A percentile compares a stretch with the other conserved stretches of the same genome.
These are phyloP conservation scores for Trachelus stipa DNA, from an alignment of 2,888 invertebrate genomes.

Conservation along the genomic window DNA sequence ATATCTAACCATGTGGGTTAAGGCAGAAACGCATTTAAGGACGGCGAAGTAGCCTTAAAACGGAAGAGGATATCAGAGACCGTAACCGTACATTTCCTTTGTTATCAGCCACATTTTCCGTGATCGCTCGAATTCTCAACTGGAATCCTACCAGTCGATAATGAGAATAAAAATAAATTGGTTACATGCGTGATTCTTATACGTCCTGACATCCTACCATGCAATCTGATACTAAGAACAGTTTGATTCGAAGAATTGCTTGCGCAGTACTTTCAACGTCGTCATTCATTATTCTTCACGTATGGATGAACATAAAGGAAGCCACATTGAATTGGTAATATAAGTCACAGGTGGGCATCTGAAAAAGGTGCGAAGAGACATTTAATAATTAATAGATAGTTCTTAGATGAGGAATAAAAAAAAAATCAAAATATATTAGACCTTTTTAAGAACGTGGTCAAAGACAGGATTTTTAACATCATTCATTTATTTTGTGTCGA, in stretches of 20 bases:
- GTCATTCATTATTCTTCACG: background rate
- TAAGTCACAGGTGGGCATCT: background rate
- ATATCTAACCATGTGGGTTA: background rate
- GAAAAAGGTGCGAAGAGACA: background rate
- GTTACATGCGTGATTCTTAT: background rate
- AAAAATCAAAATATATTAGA: background rate
- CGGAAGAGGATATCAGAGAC: background rate
- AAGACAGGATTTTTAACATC: background rate
- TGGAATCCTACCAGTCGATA: background rate
- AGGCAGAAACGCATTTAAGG: background rate
- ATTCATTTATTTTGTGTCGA: background rate
- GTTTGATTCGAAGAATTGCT: background rate
- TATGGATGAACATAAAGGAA: background rate
- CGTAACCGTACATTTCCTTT: background rate
- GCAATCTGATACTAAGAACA: background rate
- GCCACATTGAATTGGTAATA: background rate
- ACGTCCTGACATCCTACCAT: background rate
- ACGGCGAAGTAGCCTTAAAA: background rate
- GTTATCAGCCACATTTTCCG: background rate
- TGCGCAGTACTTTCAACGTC: background rate
- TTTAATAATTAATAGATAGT: background rate
- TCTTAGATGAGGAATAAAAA: background rate
- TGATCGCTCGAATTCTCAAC: background rate
- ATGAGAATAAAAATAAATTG: background rate
- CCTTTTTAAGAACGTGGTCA: background rate